These are phyloP conservation scores for Anableps anableps DNA, from an alignment of 2,797 vertebrate species.

Conservation along the genomic window DNA sequence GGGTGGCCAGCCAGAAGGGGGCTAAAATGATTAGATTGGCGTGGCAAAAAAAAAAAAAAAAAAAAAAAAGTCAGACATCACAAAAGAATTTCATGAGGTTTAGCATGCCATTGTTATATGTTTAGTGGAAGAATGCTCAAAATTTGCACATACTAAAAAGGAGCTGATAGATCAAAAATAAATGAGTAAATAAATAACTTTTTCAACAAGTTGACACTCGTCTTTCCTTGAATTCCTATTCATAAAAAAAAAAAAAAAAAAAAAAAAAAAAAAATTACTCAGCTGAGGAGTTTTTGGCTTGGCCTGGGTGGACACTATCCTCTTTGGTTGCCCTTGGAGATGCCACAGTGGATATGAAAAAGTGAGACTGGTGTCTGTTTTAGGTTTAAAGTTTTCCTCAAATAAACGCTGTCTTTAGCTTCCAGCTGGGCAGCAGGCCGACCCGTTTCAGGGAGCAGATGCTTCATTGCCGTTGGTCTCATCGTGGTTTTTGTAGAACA, in stretches of 20 bases:
- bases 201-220: neutral
- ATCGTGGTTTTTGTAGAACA: conserved; percentile 46
- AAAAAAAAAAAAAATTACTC: too few species aligned
- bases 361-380: neutral
- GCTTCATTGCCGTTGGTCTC: conserved; percentile 17
- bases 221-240: neutral
- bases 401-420: neutral
- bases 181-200: neutral
- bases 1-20: neutral
- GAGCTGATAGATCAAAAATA: neutral
- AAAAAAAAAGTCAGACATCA: too few species aligned
- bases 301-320: neutral
- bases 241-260: neutral
- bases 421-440: neutral
- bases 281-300: neutral
- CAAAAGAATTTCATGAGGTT: neutral
- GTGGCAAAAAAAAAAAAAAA: neutral
- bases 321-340: neutral
- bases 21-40: neutral
- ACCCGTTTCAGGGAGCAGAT: neutral
- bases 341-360: neutral
- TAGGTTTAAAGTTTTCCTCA: neutral
- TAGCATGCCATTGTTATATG: neutral
- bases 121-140: neutral
- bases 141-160: neutral